A percentile compares a stretch with the other conserved stretches of the same genome.
Evolutionary conservation across 2,113 vertebrate species (phyloP).

Genomic region (Dermatemys mawii): DNA sequence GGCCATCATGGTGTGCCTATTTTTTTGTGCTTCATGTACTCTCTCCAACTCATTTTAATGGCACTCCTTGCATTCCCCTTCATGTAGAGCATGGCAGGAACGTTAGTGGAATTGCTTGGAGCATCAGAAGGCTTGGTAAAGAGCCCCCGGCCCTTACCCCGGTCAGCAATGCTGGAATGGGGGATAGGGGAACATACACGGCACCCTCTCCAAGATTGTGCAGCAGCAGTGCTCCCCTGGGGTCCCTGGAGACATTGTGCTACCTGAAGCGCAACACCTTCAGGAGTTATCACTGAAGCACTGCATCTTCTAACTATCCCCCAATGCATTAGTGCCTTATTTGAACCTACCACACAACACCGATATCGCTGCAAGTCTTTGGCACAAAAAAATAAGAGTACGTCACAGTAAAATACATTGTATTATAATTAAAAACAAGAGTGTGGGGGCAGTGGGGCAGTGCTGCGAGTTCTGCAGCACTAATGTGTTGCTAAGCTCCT

Average conservation of each 20-base stretch:
- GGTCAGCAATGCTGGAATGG: not conserved
- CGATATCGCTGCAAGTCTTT: not conserved
- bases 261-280: not conserved
- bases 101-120: not conserved
- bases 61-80: not conserved
- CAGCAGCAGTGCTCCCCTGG: not conserved
- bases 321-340: not conserved
- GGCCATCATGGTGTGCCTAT: not conserved
- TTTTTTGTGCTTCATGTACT: not conserved
- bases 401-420: not conserved
- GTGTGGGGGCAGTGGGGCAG: not conserved
- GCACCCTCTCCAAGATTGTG: not conserved
- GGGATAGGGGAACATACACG: fast-evolving
- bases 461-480: not conserved
- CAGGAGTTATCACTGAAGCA: not conserved
- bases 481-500: not conserved
- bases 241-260: not conserved
- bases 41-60: not conserved
- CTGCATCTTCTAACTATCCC: not conserved
- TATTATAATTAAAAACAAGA: not conserved
- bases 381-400: not conserved
- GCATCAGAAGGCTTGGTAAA: not conserved
- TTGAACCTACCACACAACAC: not conserved
- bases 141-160: not conserved
- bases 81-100: not conserved